Base-by-base conservation (phyloP, 2,888 invertebrate species). In the Oscheius sp. region DNA sequence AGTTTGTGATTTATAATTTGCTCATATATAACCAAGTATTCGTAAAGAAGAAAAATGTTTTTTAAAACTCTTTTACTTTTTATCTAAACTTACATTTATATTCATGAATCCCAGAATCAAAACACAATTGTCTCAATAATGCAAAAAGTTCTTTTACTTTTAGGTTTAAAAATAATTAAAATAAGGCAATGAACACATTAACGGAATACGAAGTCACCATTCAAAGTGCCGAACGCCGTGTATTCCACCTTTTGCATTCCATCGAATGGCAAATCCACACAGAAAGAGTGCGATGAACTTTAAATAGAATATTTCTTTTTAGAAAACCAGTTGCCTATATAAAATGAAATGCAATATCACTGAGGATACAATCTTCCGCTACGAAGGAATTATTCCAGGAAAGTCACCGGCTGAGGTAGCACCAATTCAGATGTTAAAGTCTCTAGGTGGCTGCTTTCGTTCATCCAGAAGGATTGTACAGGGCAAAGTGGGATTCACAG, bases 381-480 rank as follows among this genome's bases (percentile, higher is more conserved):
- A 71, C 47, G 75, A 75, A 71, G 75, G 75, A 47, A 24, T 67
- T 3, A 67, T 75, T 28, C 62, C 68, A 5, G 69, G 67, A 17
- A 63, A 72, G 61, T 62, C 67, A 1, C 72, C 72, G 45, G 75
- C 75, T 0, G 75, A 75, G 67, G 71, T 75, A 2, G n/a, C n/a
- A n/a, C n/a, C n/a, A n/a, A n/a, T n/a, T n/a, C n/a, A n/a, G n/a
- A n/a, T n/a, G n/a, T n/a, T n/a, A n/a, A n/a, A n/a, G n/a, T n/a
- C n/a, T n/a, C n/a, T n/a, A n/a, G n/a, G n/a, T n/a, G n/a, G 70
- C 75, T 14, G 75, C 72, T 8, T 67, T 72, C 65, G 71, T 75
- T 28, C 75, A 75, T 57, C 75, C 75, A n/a, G 70, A 75, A 75
- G 75, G 75, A 6, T 45, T 72, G 9, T 72, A 72, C 20, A 71